Percentiles rank a stretch among this genome's conserved stretches.
Evolutionary conservation across 2,888 invertebrate species (phyloP).

Genomic region (Lampropteryx suffumata): DNA sequence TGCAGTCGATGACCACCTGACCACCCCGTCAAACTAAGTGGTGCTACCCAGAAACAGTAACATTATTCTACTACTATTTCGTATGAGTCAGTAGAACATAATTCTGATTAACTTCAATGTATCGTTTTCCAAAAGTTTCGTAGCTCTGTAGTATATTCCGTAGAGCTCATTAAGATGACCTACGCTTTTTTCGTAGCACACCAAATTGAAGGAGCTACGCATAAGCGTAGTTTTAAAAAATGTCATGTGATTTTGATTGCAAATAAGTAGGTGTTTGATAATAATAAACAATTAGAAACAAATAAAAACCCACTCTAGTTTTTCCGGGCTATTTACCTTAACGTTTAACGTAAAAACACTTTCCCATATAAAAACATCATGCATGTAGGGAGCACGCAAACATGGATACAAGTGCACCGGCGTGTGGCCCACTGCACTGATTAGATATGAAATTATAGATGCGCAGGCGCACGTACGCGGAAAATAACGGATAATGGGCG

Average conservation of each 20-base stretch:
- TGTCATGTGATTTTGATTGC: too few species aligned
- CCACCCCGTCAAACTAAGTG: conserved; percentile 67
- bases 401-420: conserved; percentile 15
- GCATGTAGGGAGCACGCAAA: conserved; percentile 14
- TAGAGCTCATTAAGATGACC: not conserved
- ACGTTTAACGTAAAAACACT: conserved; percentile 12
- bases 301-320: not conserved
- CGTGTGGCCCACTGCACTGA: conserved; percentile 47
- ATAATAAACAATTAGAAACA: too few species aligned
- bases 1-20: conserved; percentile 68
- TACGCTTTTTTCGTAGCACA: not conserved
- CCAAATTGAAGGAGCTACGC: too few species aligned
- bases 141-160: not conserved
- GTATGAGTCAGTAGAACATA: too few species aligned
- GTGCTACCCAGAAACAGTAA: conserved; percentile 48
- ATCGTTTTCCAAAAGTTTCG: not conserved
- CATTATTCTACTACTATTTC: conserved; percentile 29
- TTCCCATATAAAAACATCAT: conserved; percentile 16
- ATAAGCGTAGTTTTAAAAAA: too few species aligned
- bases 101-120: too few species aligned
- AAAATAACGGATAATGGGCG: conserved; percentile 52
- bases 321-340: conserved; percentile 20
- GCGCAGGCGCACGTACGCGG: conserved; percentile 50
- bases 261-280: too few species aligned
- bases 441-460: conserved; percentile 48